These are phyloP conservation scores for Incurvaria masculella DNA, from an alignment of 2,888 invertebrate genomes.

Conservation along the genomic window DNA sequence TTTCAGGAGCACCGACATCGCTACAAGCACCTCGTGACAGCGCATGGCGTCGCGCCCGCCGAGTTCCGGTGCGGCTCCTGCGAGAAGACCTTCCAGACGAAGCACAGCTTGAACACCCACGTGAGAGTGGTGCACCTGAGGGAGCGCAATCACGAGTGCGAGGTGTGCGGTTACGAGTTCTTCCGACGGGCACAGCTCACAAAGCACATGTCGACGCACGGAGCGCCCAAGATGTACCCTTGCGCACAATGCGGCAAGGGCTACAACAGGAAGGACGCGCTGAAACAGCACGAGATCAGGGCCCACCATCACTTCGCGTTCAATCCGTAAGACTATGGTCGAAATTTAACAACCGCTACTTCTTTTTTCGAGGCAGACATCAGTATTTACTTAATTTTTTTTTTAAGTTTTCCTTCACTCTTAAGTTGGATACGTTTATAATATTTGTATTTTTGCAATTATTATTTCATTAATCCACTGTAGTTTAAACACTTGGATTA, in stretches of 20 bases:
- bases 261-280: slow-evolving; percentile 42
- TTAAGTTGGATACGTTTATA: too few species aligned
- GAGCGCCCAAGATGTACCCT: slow-evolving; percentile 50
- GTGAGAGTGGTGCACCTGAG: slow-evolving; percentile 12
- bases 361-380: too few species aligned
- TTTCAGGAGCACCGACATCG: slow-evolving; percentile 32
- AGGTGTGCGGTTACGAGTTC: background rate
- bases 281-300: slow-evolving; percentile 40
- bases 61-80: slow-evolving; percentile 33
- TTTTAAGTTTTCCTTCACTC: too few species aligned
- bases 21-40: slow-evolving; percentile 27
- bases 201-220: slow-evolving; percentile 20
- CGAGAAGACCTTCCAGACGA: slow-evolving; percentile 33
- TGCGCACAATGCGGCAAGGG: slow-evolving; percentile 53
- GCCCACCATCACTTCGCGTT: slow-evolving; percentile 28
- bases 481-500: background rate
- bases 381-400: too few species aligned
- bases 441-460: too few species aligned
- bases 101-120: slow-evolving; percentile 44
- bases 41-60: slow-evolving; percentile 31
- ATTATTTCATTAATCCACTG: too few species aligned
- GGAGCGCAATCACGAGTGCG: background rate
- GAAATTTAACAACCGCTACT: too few species aligned
- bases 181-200: background rate
- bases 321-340: too few species aligned